A percentile compares a stretch with the other conserved stretches of the same genome.
phyloP scores from a whole-genome alignment of 2,797 vertebrate species.

The Vultur gryphus region DNA sequence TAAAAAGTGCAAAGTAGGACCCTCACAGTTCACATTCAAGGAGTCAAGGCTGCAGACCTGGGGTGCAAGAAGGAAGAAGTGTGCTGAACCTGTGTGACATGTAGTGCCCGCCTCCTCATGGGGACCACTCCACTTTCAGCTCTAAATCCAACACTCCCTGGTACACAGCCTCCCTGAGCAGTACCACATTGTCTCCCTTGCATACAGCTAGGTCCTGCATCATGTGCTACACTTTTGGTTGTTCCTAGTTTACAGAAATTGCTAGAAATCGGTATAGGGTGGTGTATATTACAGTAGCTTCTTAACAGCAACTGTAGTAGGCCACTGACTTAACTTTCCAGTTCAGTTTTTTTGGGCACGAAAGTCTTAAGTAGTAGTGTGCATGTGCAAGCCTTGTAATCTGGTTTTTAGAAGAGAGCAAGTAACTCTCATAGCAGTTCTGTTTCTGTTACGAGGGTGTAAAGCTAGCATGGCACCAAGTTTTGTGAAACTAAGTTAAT shows the following conservation, averaged over 20 bases:
- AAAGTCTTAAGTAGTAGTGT: background rate
- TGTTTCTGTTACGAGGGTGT: background rate
- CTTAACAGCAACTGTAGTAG: background rate
- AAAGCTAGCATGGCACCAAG: background rate
- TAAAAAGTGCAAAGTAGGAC: background rate
- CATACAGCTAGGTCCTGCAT: background rate
- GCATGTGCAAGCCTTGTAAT: background rate
- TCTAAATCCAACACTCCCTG: background rate
- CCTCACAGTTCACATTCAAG: background rate
- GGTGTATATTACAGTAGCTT: background rate
- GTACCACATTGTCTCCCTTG: background rate
- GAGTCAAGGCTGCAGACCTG: background rate
- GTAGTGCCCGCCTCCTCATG: fast-evolving
- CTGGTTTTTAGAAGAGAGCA: background rate
- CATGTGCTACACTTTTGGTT: fast-evolving
- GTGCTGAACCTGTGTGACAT: fast-evolving
- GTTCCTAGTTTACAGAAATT: background rate
- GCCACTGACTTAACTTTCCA: background rate
- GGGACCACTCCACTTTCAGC: background rate
- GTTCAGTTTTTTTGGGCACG: background rate
- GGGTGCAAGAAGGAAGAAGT: background rate
- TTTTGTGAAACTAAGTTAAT: background rate
- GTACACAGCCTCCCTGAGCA: background rate
- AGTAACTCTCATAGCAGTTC: background rate
- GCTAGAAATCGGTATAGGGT: background rate